These are phyloP conservation scores for Diarsia dahlii DNA, from an alignment of 2,888 invertebrate genomes.

Conservation along the genomic window DNA sequence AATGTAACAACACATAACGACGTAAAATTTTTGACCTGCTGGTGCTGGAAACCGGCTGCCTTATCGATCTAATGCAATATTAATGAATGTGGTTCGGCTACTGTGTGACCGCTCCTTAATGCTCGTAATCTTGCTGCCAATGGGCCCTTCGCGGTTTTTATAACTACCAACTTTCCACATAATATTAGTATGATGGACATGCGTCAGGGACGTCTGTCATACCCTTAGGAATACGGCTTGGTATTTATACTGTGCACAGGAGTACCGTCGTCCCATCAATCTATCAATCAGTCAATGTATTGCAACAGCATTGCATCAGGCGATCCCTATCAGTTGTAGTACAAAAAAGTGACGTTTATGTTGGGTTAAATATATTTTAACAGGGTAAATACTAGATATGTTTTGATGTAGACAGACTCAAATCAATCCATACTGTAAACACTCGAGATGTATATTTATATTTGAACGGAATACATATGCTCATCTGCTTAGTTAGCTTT, in stretches of 20 bases:
- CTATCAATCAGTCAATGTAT: conserved; percentile 18
- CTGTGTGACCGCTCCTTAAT: conserved; percentile 59
- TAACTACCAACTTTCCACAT: conserved; percentile 26
- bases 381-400: not conserved
- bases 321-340: no score
- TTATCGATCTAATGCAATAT: conserved; percentile 66
- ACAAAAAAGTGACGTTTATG: not conserved
- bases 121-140: conserved; percentile 31
- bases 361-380: not conserved
- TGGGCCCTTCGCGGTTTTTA: conserved; percentile 29
- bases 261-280: not conserved
- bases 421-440: not conserved
- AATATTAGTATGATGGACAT: conserved; percentile 10
- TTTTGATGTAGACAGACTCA: not conserved
- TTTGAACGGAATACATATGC: not conserved
- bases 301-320: not conserved
- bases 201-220: conserved; percentile 5
- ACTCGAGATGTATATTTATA: not conserved
- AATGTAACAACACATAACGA: conserved; percentile 28
- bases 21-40: conserved; percentile 59
- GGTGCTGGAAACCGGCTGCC: conserved; percentile 65
- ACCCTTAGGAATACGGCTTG: conserved; percentile 17
- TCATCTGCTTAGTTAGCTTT: not conserved
- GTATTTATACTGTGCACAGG: not conserved
- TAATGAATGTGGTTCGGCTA: conserved; percentile 67